Evolutionary conservation across 2,113 vertebrate species (phyloP).

Genomic region (Synodontis membranacea): DNA sequence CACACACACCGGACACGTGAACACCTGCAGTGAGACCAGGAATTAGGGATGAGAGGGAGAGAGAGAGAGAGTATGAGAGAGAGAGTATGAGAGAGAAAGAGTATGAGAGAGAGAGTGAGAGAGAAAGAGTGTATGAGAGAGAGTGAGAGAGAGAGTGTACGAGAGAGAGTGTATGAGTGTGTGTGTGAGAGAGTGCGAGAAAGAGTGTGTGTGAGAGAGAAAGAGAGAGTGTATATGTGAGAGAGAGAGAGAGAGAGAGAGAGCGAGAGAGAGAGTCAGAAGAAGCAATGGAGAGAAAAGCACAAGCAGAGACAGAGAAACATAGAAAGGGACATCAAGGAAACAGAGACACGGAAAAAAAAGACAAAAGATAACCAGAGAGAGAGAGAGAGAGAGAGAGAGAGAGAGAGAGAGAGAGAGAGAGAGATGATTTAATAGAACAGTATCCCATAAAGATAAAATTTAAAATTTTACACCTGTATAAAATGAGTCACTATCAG

Average conservation of each 20-base stretch:
- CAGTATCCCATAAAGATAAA: not conserved
- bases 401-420: not conserved
- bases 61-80: not conserved
- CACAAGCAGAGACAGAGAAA: constrained; percentile 28
- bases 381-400: not conserved
- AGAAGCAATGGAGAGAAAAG: too few relatives aligned
- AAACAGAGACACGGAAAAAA: too few relatives aligned
- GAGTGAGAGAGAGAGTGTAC: not conserved
- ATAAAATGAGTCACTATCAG: not conserved
- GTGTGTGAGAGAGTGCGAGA: too few relatives aligned
- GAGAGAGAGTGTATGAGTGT: too few relatives aligned
- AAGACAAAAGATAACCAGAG: too few relatives aligned
- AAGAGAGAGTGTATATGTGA: too few relatives aligned
- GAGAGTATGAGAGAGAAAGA: too few relatives aligned
- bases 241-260: too few relatives aligned
- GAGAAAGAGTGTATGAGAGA: not conserved
- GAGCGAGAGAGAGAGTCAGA: too few relatives aligned
- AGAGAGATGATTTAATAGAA: not conserved
- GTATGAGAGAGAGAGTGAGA: not conserved
- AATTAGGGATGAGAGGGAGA: too few relatives aligned
- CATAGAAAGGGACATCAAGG: not conserved
- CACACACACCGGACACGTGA: constrained; percentile 79
- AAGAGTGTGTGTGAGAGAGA: too few relatives aligned
- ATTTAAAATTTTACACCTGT: not conserved
- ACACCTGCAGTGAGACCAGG: constrained; percentile 77